Conservation (phyloP, 2,797 vertebrate species). For the Halcyon chelicuti region DNA sequence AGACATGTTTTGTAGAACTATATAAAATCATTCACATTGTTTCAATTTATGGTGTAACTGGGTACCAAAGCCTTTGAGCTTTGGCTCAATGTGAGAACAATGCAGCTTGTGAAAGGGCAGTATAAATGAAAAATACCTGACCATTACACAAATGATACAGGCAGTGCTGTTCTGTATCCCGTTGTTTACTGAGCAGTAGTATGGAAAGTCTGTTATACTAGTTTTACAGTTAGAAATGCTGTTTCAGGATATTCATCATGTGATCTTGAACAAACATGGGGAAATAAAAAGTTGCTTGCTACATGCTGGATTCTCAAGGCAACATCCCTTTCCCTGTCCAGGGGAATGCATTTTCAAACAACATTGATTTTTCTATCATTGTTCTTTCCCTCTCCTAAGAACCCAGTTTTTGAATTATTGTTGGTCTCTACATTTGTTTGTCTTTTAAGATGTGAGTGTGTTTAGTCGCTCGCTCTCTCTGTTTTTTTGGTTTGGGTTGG, state of each 20-base stretch:
- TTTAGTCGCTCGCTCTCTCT: not conserved
- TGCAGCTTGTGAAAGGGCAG: constrained; percentile 1
- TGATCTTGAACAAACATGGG: constrained; percentile 25
- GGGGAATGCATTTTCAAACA: not conserved
- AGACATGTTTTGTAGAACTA: not conserved
- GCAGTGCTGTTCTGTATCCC: not conserved
- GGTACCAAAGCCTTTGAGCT: constrained; percentile 34
- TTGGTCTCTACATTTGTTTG: not conserved
- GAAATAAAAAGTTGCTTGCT: constrained; percentile 3
- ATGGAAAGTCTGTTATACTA: not conserved
- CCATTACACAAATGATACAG: not conserved
- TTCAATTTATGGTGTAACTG: constrained; percentile 45
- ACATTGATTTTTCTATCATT: not conserved
- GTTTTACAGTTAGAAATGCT: constrained; percentile 28
- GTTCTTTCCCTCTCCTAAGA: not conserved
- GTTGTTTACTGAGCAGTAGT: not conserved
- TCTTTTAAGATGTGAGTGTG: not conserved
- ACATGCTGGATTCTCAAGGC: not conserved
- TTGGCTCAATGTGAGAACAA: constrained; percentile 1
- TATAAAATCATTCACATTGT: constrained; percentile 48
- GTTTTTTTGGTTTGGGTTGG: too few species aligned
- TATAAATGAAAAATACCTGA: constrained; percentile 39
- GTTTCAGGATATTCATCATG: not conserved
- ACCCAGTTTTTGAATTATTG: not conserved
- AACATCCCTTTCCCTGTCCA: not conserved